A percentile compares a stretch with the other conserved stretches of the same genome.
phyloP scores from a whole-genome alignment of 1,140 invertebrate species.

The Uloborus diversus region DNA sequence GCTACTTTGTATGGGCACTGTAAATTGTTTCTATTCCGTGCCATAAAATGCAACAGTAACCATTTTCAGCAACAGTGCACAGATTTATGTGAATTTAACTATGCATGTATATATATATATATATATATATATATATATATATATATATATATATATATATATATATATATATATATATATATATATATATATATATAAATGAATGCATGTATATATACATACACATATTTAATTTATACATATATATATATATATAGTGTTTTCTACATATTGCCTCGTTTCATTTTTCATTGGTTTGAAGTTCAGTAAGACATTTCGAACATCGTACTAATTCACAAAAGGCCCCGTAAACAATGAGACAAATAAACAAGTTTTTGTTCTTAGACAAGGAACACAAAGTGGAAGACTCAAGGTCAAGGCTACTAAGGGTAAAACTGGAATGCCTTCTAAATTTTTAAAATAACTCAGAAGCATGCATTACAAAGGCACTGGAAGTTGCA shows the following conservation, averaged over 20 bases:
- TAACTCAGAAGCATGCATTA: constrained; percentile 55
- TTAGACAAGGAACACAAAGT: constrained; percentile 54
- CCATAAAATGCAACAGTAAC: constrained; percentile 54
- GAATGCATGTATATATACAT: constrained; percentile 37
- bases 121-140: constrained; percentile 10
- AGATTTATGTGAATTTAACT: constrained; percentile 27
- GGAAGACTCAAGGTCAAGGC: constrained; percentile 56
- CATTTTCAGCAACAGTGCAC: constrained; percentile 44
- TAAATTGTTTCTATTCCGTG: constrained; percentile 53
- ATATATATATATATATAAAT: constrained; percentile 44
- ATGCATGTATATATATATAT: constrained; percentile 34
- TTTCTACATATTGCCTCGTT: constrained; percentile 50
- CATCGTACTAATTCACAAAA: constrained; percentile 35
- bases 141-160: constrained; percentile 38
- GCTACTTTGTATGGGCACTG: constrained; percentile 52
- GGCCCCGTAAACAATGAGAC: constrained; percentile 54
- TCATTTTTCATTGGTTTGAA: constrained; percentile 41
- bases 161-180: constrained; percentile 43
- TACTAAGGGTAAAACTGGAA: constrained; percentile 55
- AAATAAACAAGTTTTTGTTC: constrained; percentile 55
- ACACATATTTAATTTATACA: constrained; percentile 29
- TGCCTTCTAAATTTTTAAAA: constrained; percentile 54
- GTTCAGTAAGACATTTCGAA: constrained; percentile 35
- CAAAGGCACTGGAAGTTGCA: constrained; percentile 56
- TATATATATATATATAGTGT: constrained; percentile 40